Evolutionary conservation across 1,140 invertebrate species (phyloP).

Genomic region (Drosophila pseudoananassae): DNA sequence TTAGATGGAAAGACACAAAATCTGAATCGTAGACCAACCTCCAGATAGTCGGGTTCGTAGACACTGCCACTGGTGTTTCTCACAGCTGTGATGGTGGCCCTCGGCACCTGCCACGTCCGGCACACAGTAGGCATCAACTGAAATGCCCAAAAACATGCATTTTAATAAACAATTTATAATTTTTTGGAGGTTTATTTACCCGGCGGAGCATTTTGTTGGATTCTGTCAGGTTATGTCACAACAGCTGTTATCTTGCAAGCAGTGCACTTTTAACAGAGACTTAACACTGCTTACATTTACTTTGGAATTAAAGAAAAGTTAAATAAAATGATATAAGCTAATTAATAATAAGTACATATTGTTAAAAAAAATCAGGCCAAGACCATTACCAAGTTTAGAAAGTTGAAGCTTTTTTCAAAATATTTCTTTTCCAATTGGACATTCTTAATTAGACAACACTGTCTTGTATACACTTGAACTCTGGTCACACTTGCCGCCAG

Average conservation of each 20-base stretch:
- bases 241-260: conserved; percentile 42
- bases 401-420: too few relatives aligned
- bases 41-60: conserved; percentile 86
- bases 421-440: background rate
- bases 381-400: too few relatives aligned
- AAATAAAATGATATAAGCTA: too few relatives aligned
- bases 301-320: too few relatives aligned
- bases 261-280: background rate
- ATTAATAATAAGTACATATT: too few relatives aligned
- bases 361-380: too few relatives aligned
- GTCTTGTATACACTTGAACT: background rate
- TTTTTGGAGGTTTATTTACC: conserved; percentile 53
- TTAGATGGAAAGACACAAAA: background rate
- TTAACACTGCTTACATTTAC: background rate
- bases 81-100: conserved; percentile 2
- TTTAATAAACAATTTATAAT: conserved; percentile 15
- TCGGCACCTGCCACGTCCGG: conserved; percentile 33
- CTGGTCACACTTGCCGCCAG: conserved; percentile 14
- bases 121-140: conserved; percentile 47
- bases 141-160: background rate
- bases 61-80: conserved; percentile 77
- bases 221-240: conserved; percentile 63
- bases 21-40: conserved; percentile 73
- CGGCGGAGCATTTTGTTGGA: conserved; percentile 55
- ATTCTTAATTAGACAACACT: background rate